These are phyloP conservation scores for Nomada ferruginata DNA, from an alignment of 2,888 invertebrate species.

Conservation along the genomic window DNA sequence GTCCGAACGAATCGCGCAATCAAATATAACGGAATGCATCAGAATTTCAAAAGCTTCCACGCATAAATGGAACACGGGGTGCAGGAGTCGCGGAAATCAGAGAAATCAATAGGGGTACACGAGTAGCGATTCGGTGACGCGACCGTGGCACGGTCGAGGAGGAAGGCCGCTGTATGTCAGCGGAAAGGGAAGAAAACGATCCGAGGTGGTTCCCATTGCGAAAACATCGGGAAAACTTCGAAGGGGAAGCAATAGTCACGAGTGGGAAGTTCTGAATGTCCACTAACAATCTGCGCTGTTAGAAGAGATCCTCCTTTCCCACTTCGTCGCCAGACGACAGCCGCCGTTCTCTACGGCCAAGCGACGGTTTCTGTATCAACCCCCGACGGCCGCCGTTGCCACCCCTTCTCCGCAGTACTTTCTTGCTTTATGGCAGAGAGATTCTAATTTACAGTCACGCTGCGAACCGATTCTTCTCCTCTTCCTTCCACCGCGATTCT, in stretches of 20 bases:
- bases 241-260: slow-evolving; percentile 73
- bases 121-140: slow-evolving; percentile 12
- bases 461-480: slow-evolving; percentile 32
- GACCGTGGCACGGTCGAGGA: slow-evolving; percentile 18
- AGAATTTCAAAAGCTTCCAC: neutral
- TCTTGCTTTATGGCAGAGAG: slow-evolving; percentile 51
- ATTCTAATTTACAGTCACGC: slow-evolving; percentile 69
- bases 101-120: slow-evolving; percentile 16
- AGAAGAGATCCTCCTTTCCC: slow-evolving; percentile 24
- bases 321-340: neutral
- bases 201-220: slow-evolving; percentile 57
- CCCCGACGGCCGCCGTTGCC: slow-evolving; percentile 22
- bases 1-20: neutral
- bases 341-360: slow-evolving; percentile 5
- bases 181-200: slow-evolving; percentile 29
- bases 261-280: slow-evolving; percentile 82
- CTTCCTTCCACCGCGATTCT: slow-evolving; percentile 7
- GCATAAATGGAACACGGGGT: neutral
- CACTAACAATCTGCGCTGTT: slow-evolving; percentile 70
- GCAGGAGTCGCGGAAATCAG: neutral
- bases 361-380: slow-evolving; percentile 30
- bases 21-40: neutral
- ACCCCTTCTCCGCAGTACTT: slow-evolving; percentile 31
- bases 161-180: slow-evolving; percentile 11
- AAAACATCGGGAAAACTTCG: slow-evolving; percentile 78